Evolutionary conservation across 2,113 vertebrate genomes (phyloP).

Genomic region (Eupsittula cactorum): DNA sequence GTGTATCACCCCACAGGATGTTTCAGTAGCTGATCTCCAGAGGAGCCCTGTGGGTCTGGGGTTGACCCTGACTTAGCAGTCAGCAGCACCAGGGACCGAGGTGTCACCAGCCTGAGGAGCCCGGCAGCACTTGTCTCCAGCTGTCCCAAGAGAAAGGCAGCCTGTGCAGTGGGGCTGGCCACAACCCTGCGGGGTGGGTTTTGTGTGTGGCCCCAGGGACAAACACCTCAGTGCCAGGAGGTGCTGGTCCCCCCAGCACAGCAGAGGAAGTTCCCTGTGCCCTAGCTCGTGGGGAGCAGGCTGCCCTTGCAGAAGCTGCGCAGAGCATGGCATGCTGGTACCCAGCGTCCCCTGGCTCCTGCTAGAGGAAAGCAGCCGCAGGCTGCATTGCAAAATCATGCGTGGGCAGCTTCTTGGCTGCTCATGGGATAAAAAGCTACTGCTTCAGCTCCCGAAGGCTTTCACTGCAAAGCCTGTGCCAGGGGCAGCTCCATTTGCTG

Average conservation of each 20-base stretch:
- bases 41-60: not conserved
- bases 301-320: not conserved
- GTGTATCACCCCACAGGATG: not conserved
- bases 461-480: constrained; percentile 11
- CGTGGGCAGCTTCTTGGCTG: constrained; percentile 43
- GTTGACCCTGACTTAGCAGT: not conserved
- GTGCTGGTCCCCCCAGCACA: not conserved
- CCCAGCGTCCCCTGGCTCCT: not conserved
- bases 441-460: constrained; percentile 22
- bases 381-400: constrained; percentile 28
- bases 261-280: not conserved
- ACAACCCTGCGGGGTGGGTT: not conserved
- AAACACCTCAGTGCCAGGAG: not conserved
- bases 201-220: not conserved
- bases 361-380: constrained; percentile 22
- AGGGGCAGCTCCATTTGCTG: constrained; percentile 12
- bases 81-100: not conserved
- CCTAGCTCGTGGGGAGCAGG: not conserved
- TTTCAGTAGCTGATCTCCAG: not conserved
- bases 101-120: not conserved
- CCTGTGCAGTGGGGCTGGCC: not conserved
- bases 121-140: not conserved
- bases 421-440: constrained; percentile 43
- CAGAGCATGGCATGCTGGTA: fast-evolving
- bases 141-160: not conserved